Conservation (phyloP, 2,888 invertebrate species). For the Drosophila helvetica region DNA sequence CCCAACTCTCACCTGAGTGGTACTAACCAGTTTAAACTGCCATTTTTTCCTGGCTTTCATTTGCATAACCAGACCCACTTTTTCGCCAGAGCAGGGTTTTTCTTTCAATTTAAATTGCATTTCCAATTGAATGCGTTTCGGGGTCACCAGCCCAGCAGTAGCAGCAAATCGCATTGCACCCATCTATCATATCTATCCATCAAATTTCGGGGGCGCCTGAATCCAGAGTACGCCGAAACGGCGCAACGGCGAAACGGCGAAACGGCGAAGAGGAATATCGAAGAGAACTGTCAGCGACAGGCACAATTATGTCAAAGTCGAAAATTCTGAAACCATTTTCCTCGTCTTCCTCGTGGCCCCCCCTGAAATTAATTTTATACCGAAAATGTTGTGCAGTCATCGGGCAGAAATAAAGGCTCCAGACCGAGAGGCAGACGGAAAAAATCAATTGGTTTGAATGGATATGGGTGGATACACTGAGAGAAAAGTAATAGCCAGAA, state of each 20-base stretch:
- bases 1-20: not conserved
- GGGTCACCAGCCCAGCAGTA: slow-evolving; percentile 36
- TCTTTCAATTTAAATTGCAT: slow-evolving; percentile 22
- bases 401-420: slow-evolving; percentile 36
- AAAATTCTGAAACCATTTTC: slow-evolving; percentile 35
- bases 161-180: slow-evolving; percentile 34
- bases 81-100: not conserved
- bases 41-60: not conserved
- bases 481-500: not conserved
- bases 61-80: not conserved
- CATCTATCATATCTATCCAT: slow-evolving; percentile 20
- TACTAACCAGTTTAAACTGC: not conserved
- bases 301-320: slow-evolving; percentile 58
- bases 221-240: slow-evolving; percentile 1
- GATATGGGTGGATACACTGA: not conserved
- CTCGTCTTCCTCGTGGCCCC: not conserved
- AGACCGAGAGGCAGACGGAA: slow-evolving; percentile 23
- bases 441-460: slow-evolving; percentile 41
- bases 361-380: slow-evolving; percentile 34
- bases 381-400: slow-evolving; percentile 44
- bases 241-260: no score
- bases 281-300: slow-evolving; percentile 48
- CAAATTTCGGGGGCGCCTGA: slow-evolving; percentile 4
- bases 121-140: slow-evolving; percentile 46
- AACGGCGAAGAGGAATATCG: slow-evolving; percentile 30